Conservation (phyloP, 2,888 invertebrate species). For the Mesorhabditis belari region DNA sequence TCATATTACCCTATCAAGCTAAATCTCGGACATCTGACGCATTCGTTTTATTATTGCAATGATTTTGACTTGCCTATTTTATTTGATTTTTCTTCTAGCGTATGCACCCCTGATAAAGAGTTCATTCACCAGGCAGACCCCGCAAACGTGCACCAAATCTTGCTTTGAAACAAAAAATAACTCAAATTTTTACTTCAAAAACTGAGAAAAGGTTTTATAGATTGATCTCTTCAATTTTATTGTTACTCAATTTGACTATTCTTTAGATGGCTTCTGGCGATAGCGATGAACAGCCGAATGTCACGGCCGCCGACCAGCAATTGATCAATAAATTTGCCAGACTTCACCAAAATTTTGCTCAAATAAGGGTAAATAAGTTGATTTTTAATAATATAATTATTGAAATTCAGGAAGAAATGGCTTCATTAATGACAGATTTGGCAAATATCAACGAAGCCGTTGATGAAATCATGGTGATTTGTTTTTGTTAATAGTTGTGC, state of each 20-base stretch:
- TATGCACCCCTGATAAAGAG: no score
- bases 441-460: conserved; percentile 86
- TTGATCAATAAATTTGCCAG: conserved; percentile 94
- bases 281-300: conserved; percentile 53
- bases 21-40: no score
- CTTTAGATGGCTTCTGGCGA: conserved; percentile 1
- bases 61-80: no score
- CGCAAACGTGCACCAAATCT: no score
- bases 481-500: no score
- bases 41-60: no score
- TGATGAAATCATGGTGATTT: conserved; percentile 76
- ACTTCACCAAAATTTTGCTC: conserved; percentile 82
- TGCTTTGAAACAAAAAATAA: no score
- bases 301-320: conserved; percentile 90
- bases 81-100: no score
- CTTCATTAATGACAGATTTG: conserved; percentile 68
- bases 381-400: neutral
- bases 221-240: neutral
- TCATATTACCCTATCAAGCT: no score
- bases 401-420: conserved; percentile 41
- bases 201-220: no score
- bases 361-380: conserved; percentile 65
- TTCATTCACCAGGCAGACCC: no score
- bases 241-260: neutral
- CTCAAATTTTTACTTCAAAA: no score